Percentiles rank a stretch among this genome's conserved stretches.
These are phyloP conservation scores for Percina caprodes DNA, from an alignment of 2,113 vertebrate genomes.

Conservation along the genomic window DNA sequence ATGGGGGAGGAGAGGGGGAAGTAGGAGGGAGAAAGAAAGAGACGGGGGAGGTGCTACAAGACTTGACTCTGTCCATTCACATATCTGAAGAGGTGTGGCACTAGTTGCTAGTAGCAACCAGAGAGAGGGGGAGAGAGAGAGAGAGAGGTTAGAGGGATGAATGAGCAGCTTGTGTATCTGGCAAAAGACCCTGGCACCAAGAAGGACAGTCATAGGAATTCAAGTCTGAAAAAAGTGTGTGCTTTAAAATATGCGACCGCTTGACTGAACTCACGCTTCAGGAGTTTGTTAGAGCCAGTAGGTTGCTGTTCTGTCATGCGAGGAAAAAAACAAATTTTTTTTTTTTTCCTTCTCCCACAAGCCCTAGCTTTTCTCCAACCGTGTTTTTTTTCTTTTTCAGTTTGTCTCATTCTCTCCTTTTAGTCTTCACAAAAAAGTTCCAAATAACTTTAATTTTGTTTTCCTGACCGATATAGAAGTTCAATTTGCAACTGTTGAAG, in stretches of 20 bases:
- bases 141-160: no score
- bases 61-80: conserved; percentile 77
- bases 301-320: conserved; percentile 29
- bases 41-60: conserved; percentile 13
- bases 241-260: conserved; percentile 54
- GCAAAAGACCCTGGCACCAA: conserved; percentile 35
- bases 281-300: conserved; percentile 20
- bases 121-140: conserved; percentile 16
- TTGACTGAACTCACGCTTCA: conserved; percentile 28
- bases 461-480: no score
- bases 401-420: no score
- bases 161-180: conserved; percentile 73
- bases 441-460: neutral
- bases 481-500: neutral
- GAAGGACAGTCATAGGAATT: conserved; percentile 57
- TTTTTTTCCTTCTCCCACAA: neutral
- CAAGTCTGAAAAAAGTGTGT: conserved; percentile 24
- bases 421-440: no score
- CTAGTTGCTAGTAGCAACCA: conserved; percentile 73
- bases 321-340: neutral
- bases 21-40: conserved; percentile 5
- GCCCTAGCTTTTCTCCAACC: neutral
- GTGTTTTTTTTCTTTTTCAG: no score
- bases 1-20: neutral
- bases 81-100: conserved; percentile 77